Conservation (phyloP, 2,797 vertebrate species). For the Tadarida brasiliensis region DNA sequence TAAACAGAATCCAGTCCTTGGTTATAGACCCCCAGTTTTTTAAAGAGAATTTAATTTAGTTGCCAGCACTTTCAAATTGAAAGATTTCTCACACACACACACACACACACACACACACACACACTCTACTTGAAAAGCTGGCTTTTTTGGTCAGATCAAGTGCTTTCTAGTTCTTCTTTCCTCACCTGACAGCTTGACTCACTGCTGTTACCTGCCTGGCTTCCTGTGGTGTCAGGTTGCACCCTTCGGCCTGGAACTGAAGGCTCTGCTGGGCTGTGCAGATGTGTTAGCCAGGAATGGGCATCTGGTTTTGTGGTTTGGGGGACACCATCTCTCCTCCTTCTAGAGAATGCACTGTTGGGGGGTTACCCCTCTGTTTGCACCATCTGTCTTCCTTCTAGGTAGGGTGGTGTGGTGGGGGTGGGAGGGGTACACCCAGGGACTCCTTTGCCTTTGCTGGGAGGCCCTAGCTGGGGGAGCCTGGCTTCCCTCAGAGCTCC, state of each 20-base stretch:
- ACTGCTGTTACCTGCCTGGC: neutral
- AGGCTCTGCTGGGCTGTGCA: neutral
- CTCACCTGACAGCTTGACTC: constrained; percentile 42
- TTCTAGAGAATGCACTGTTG: neutral
- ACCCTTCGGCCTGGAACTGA: constrained; percentile 3
- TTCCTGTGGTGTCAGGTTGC: neutral
- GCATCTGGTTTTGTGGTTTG: constrained; percentile 19
- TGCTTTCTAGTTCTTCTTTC: neutral
- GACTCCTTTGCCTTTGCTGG: neutral
- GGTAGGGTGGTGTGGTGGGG: neutral
- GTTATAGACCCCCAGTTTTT: neutral
- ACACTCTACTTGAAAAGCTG: neutral
- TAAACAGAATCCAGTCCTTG: neutral
- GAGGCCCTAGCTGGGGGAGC: neutral
- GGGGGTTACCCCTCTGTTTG: neutral
- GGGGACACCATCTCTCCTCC: neutral
- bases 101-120: neutral
- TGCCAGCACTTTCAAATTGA: neutral
- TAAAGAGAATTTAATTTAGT: constrained; percentile 49
- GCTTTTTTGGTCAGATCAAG: neutral
- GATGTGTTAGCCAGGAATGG: neutral
- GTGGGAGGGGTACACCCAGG: neutral
- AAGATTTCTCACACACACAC: neutral
- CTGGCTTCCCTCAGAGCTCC: neutral
- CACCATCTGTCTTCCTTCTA: neutral